phyloP scores from a whole-genome alignment of 2,888 invertebrate genomes.

The Magallana nippona region DNA sequence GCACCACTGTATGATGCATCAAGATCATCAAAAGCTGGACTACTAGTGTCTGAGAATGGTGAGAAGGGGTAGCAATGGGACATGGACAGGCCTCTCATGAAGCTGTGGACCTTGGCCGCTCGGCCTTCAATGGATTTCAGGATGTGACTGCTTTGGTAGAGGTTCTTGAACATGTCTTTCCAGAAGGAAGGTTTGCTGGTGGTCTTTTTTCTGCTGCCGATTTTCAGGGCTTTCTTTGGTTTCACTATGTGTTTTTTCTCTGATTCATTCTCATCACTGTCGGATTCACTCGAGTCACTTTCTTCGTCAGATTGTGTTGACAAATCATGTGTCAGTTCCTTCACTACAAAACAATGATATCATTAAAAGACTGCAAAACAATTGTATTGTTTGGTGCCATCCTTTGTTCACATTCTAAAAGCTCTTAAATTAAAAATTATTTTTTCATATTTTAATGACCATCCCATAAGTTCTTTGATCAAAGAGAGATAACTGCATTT shows the following conservation, averaged over 20 bases:
- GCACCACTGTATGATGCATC: neutral
- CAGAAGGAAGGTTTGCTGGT: conserved; percentile 58
- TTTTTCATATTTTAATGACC: too few species aligned
- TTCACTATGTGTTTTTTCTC: conserved; percentile 34
- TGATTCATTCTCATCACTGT: conserved; percentile 37
- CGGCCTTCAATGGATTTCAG: conserved; percentile 79
- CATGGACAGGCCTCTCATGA: conserved; percentile 79
- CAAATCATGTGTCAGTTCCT: conserved; percentile 67
- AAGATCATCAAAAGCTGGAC: conserved; percentile 41
- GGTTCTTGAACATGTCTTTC: conserved; percentile 59
- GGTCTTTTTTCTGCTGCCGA: conserved; percentile 34
- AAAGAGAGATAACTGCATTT: too few species aligned
- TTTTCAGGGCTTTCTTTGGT: conserved; percentile 38
- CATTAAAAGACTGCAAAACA: neutral
- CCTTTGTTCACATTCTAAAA: too few species aligned
- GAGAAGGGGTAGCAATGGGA: conserved; percentile 78
- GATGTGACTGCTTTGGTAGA: conserved; percentile 66
- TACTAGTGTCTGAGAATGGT: conserved; percentile 72
- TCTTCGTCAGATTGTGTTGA: conserved; percentile 56
- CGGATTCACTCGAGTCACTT: conserved; percentile 55
- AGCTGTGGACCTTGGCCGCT: conserved; percentile 80
- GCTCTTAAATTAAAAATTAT: too few species aligned
- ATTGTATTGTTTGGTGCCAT: too few species aligned
- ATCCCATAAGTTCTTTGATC: too few species aligned
- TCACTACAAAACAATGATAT: conserved; percentile 54